Conservation (phyloP, 2,888 invertebrate genomes). For the Polymixis lichenea region DNA sequence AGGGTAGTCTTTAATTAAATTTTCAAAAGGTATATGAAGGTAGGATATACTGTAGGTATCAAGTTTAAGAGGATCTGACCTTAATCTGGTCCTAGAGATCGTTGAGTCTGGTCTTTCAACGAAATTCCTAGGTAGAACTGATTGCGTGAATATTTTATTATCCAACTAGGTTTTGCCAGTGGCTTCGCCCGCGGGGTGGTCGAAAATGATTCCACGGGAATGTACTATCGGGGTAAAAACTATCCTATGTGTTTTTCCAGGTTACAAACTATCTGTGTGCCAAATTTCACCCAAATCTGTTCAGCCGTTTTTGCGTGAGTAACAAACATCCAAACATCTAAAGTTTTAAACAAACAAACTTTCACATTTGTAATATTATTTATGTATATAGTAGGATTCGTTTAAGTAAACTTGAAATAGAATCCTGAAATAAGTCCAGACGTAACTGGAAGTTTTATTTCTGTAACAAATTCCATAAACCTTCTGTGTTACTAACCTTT, state of each 20-base stretch:
- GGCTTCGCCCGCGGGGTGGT: no score
- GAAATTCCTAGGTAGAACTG: neutral
- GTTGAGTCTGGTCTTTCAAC: neutral
- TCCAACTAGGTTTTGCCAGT: neutral
- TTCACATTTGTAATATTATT: no score
- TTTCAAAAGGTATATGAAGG: conserved; percentile 47
- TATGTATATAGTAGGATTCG: neutral
- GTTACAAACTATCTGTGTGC: no score
- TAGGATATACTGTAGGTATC: conserved; percentile 23
- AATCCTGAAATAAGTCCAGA: conserved; percentile 3
- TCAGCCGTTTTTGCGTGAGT: no score
- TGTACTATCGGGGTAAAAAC: no score
- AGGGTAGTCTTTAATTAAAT: conserved; percentile 61
- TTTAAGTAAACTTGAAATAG: neutral
- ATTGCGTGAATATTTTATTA: conserved; percentile 13
- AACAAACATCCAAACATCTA: no score
- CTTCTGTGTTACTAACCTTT: neutral
- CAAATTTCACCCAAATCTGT: no score
- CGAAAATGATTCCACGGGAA: no score
- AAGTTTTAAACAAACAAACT: no score
- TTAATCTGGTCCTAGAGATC: conserved; percentile 11
- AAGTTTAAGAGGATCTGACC: conserved; percentile 16
- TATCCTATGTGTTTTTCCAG: no score
- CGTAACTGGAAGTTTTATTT: conserved; percentile 13
- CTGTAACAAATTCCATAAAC: neutral